Percentiles rank a stretch among this genome's conserved stretches.
Evolutionary conservation across 2,888 invertebrate genomes (phyloP).

Genomic region (Eristalis pertinax): DNA sequence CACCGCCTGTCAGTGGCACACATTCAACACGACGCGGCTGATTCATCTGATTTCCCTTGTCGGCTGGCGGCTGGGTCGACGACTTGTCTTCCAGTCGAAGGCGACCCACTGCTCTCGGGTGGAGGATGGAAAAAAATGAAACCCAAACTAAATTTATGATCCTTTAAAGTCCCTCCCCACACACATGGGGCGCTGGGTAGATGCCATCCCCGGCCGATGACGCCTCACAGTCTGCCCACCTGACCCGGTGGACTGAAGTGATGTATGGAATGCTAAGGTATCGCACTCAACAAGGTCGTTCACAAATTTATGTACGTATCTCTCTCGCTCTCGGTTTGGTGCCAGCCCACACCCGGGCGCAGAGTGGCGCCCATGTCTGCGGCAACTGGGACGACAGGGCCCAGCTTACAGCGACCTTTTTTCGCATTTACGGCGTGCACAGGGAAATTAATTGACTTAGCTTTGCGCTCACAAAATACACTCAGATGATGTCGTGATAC

Average conservation of each 20-base stretch:
- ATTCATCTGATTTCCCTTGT: not conserved
- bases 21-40: not conserved
- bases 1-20: not conserved
- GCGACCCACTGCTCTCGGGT: not conserved
- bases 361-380: not conserved
- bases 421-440: slow-evolving; percentile 47
- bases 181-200: slow-evolving; percentile 19
- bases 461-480: slow-evolving; percentile 17
- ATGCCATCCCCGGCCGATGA: slow-evolving; percentile 10
- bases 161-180: slow-evolving; percentile 24
- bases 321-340: slow-evolving; percentile 18
- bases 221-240: slow-evolving; percentile 10
- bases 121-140: slow-evolving; percentile 6
- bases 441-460: slow-evolving; percentile 60
- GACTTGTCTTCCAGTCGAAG: not conserved
- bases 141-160: slow-evolving; percentile 34
- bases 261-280: slow-evolving; percentile 59
- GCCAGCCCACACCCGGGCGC: not conserved
- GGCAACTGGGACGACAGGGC: not conserved
- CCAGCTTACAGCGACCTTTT: slow-evolving; percentile 36
- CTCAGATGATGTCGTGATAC: slow-evolving; percentile 6
- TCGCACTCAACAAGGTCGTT: slow-evolving; percentile 62
- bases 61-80: not conserved
- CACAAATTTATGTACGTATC: slow-evolving; percentile 46
- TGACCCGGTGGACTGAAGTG: slow-evolving; percentile 48